Conservation (phyloP, 2,113 vertebrate species). For the Plecturocebus donacophilus region DNA sequence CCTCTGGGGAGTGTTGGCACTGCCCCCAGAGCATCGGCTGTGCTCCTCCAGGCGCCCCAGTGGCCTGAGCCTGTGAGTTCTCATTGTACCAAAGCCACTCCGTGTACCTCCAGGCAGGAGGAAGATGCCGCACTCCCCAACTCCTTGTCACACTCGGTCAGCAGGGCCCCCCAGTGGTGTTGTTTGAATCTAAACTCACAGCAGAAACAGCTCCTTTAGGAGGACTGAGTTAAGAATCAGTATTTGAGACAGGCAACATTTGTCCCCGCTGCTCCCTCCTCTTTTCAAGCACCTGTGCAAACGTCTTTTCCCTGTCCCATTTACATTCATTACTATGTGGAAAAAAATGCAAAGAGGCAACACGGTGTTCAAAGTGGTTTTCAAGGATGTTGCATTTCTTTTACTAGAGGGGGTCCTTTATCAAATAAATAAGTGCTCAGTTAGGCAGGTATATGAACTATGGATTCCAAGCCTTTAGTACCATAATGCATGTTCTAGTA, state of each 20-base stretch:
- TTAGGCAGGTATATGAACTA: neutral
- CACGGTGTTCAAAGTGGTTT: neutral
- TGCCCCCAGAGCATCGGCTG: neutral
- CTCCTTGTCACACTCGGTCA: neutral
- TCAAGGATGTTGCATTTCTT: neutral
- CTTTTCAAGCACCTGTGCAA: neutral
- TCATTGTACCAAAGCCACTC: neutral
- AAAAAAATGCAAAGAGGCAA: neutral
- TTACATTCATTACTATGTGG: neutral
- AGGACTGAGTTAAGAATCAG: neutral
- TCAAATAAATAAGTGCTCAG: neutral
- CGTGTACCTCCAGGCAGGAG: neutral
- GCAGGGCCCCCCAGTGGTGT: neutral
- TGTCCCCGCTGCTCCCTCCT: neutral
- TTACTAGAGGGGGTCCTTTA: neutral
- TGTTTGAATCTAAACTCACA: neutral
- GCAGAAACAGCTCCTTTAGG: too few species aligned
- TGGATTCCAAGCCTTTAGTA: neutral
- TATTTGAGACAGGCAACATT: neutral
- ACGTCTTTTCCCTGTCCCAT: neutral
- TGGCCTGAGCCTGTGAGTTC: neutral
- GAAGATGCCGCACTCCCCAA: rapidly evolving
- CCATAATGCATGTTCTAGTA: too few species aligned
- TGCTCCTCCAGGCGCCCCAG: neutral
- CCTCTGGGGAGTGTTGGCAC: neutral